phyloP scores from a whole-genome alignment of 2,113 vertebrate species.

The human (Homo sapiens) region DNA sequence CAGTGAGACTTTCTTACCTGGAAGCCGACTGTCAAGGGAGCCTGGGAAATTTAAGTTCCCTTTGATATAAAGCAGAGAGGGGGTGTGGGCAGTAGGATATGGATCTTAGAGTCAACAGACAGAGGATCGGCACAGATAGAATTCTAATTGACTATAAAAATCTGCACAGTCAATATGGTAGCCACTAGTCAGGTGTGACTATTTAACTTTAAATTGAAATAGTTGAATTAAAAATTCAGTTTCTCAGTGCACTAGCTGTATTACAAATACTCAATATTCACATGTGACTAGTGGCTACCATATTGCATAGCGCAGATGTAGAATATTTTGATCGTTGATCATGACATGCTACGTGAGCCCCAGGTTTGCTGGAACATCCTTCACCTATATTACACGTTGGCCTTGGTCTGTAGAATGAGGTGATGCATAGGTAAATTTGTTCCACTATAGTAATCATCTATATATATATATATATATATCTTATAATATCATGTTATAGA shows the following conservation, averaged over 20 bases:
- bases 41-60: not conserved
- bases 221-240: not conserved
- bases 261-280: not conserved
- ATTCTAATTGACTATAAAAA: not conserved
- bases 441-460: not conserved
- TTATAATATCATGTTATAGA: not conserved
- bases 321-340: not conserved
- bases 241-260: not conserved
- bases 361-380: not conserved
- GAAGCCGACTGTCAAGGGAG: not conserved
- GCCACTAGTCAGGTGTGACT: too few species aligned
- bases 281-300: not conserved
- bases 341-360: not conserved
- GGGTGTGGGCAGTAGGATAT: not conserved
- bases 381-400: not conserved
- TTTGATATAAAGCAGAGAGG: not conserved
- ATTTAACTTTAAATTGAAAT: not conserved
- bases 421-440: not conserved
- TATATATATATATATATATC: not conserved
- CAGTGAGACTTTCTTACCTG: not conserved
- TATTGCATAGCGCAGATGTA: too few species aligned
- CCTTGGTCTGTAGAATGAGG: not conserved
- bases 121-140: not conserved
- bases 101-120: not conserved
- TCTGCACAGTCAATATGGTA: not conserved